Evolutionary conservation across 1,140 invertebrate species (phyloP).

Genomic region (Phortica variegata): DNA sequence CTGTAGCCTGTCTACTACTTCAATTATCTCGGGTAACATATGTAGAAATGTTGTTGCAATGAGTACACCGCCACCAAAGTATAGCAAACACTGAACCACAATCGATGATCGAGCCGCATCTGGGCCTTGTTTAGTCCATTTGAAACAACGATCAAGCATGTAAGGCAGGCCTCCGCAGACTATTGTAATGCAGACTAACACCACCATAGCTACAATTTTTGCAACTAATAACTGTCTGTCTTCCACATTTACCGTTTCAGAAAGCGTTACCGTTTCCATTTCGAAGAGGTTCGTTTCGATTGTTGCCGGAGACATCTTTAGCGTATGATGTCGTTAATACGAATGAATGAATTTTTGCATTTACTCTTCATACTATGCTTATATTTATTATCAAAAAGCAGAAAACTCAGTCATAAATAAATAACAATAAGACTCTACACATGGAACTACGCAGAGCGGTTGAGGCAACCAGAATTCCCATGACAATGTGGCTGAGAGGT

Average conservation of each 20-base stretch:
- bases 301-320: neutral
- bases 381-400: constrained; percentile 14
- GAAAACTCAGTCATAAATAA: too few relatives aligned
- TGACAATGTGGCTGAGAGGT: too few relatives aligned
- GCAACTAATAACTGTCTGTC: constrained; percentile 60
- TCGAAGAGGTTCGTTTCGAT: neutral
- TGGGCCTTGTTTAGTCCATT: constrained; percentile 60
- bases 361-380: constrained; percentile 10
- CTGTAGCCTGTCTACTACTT: constrained; percentile 64
- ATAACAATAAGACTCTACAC: too few relatives aligned
- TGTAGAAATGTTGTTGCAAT: constrained; percentile 88
- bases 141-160: constrained; percentile 64
- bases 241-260: constrained; percentile 19
- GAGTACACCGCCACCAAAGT: constrained; percentile 88
- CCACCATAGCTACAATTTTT: constrained; percentile 71
- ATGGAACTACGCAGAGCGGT: too few relatives aligned
- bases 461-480: too few relatives aligned
- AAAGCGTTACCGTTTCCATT: too few relatives aligned
- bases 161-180: constrained; percentile 69
- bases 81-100: constrained; percentile 65
- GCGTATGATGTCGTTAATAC: too few relatives aligned
- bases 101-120: constrained; percentile 57
- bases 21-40: constrained; percentile 83
- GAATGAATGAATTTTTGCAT: too few relatives aligned
- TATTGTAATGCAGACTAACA: constrained; percentile 68